A percentile compares a stretch with the other conserved stretches of the same genome.
Evolutionary conservation across 2,888 invertebrate species (phyloP).

Genomic region (Germaria angustata): DNA sequence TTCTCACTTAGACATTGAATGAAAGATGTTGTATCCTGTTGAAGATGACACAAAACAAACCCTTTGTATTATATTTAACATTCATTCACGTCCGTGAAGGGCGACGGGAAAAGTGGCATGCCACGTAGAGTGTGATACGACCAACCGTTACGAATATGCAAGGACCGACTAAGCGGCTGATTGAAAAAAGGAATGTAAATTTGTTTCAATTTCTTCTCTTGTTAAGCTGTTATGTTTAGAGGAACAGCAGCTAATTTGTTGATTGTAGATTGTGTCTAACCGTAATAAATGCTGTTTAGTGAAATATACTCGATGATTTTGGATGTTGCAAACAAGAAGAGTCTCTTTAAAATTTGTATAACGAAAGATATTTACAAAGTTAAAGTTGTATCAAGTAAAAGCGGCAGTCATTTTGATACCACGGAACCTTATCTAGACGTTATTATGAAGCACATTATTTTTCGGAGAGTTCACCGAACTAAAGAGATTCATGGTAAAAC

Average conservation of each 20-base stretch:
- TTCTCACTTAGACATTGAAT: neutral
- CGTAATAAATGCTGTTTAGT: neutral
- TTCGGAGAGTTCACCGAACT: too few species aligned
- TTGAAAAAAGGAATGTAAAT: neutral
- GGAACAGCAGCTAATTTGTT: neutral
- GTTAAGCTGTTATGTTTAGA: neutral
- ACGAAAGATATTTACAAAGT: too few species aligned
- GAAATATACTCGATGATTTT: neutral
- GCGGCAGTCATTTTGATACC: too few species aligned
- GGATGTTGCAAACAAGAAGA: neutral
- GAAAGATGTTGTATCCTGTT: slow-evolving; percentile 29
- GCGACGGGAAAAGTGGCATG: neutral
- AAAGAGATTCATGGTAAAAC: too few species aligned
- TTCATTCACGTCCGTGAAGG: neutral
- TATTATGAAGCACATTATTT: too few species aligned
- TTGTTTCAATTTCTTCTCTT: neutral
- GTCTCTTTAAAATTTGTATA: neutral
- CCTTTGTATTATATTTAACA: slow-evolving; percentile 19
- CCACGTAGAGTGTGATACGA: neutral
- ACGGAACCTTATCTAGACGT: too few species aligned
- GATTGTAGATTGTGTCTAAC: neutral
- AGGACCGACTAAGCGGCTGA: neutral
- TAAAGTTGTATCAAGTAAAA: too few species aligned
- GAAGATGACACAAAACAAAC: slow-evolving; percentile 33
- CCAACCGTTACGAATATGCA: neutral